Base-by-base conservation (phyloP, 2,113 vertebrate species). In the Heterocephalus glaber region DNA sequence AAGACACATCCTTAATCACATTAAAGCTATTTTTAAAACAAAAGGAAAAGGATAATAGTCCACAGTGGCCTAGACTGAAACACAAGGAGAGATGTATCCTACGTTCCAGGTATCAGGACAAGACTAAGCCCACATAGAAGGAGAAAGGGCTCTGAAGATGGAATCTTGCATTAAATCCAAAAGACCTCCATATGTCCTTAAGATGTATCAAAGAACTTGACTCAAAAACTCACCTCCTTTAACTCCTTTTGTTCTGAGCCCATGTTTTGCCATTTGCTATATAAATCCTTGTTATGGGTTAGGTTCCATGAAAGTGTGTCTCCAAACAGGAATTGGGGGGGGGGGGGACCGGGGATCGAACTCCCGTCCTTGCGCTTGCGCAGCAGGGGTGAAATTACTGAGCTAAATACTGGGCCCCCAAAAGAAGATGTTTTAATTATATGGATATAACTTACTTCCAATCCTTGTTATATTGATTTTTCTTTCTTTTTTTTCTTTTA, bases 391-490 rank as follows among this genome's bases (percentile, higher is more conserved):
- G n/a, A n/a, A n/a, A n/a, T n/a, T n/a, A n/a, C n/a, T n/a, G n/a
- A n/a, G n/a, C n/a, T n/a, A n/a, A n/a, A n/a, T n/a, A n/a, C n/a
- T n/a, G n/a, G n/a, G n/a, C n/a, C n/a, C n/a, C n/a, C n/a, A n/a
- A n/a, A n/a, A 92, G 41, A 92, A 94, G 86, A 92, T 44, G 12
- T 70, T 89, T 60, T 82, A 76, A 84, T 88, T 77, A 38, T 33
- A 96, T 16, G 7, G 24, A 60, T n/a, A 49, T 92, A 54, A 85
- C 61, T 90, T 90, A 89, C 35, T 77, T 87, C 54, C 76, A 90
- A 90, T 44, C n/a, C n/a, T 44, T 95, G 11, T 52, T 47, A 79
- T 0, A 74, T 54, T 66, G 24, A 83, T 22, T 52, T 94, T 94
- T 83, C 24, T n/a, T n/a, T n/a, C n/a, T n/a, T n/a, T n/a, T n/a